A percentile compares a stretch with the other conserved stretches of the same genome.
phyloP scores from a whole-genome alignment of 2,888 invertebrate species.

The Conomelus anceps region DNA sequence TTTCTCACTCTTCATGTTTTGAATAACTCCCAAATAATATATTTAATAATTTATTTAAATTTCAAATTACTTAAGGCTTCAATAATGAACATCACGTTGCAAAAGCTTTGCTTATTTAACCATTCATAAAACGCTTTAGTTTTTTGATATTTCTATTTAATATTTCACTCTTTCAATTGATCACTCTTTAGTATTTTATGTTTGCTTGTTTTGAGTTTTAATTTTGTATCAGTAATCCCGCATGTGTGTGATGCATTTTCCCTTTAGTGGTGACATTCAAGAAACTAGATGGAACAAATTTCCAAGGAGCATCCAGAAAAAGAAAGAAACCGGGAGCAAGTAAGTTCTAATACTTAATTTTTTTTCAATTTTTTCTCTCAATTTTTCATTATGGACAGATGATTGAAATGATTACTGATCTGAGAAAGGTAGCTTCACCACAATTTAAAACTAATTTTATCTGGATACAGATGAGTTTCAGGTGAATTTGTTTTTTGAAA shows the following conservation, averaged over 20 bases:
- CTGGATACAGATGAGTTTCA: background rate
- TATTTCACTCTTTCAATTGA: constrained; percentile 32
- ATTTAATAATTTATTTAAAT: too few species aligned
- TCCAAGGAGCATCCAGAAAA: constrained; percentile 50
- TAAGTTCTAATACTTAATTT: constrained; percentile 41
- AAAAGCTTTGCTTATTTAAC: background rate
- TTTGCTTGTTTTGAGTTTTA: constrained; percentile 28
- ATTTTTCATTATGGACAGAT: too few species aligned
- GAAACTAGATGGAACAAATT: constrained; percentile 48
- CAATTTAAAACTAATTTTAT: background rate
- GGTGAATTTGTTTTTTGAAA: too few species aligned
- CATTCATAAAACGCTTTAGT: constrained; percentile 31
- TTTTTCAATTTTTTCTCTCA: background rate
- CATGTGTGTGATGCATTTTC: constrained; percentile 33
- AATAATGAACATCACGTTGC: background rate
- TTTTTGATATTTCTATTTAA: constrained; percentile 38
- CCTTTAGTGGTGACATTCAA: constrained; percentile 75
- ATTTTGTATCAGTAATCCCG: constrained; percentile 30
- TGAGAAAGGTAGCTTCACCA: background rate
- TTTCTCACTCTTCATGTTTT: too few species aligned
- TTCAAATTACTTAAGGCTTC: too few species aligned
- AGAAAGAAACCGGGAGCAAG: constrained; percentile 67
- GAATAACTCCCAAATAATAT: too few species aligned
- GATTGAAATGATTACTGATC: background rate
- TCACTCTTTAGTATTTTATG: background rate